These are phyloP conservation scores for Trinorchestia longiramus DNA, from an alignment of 1,140 invertebrate genomes.

Conservation along the genomic window DNA sequence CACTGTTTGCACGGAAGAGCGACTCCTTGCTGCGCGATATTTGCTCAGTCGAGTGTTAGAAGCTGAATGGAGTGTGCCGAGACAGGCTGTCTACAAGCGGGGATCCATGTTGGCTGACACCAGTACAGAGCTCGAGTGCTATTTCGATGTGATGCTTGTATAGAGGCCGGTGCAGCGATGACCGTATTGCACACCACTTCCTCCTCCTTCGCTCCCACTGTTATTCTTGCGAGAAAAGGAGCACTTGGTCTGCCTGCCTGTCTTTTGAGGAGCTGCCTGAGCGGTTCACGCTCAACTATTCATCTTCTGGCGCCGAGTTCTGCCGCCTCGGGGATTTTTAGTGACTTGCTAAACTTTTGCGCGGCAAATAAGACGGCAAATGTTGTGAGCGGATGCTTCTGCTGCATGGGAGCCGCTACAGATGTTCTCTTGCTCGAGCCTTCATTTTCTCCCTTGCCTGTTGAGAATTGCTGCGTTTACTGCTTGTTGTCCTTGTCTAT, in stretches of 20 bases:
- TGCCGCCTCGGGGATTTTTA: conserved; percentile 47
- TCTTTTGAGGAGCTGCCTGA: conserved; percentile 24
- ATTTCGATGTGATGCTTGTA: background rate
- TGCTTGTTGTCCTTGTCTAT: background rate
- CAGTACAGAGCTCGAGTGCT: background rate
- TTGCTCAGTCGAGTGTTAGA: background rate
- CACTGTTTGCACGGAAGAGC: background rate
- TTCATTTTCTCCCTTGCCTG: background rate
- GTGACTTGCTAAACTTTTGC: conserved; percentile 52
- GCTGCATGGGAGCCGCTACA: conserved; percentile 38
- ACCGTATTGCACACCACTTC: background rate
- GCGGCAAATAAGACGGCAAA: conserved; percentile 42
- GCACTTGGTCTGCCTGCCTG: conserved; percentile 20
- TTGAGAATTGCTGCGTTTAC: background rate
- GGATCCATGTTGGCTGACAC: background rate
- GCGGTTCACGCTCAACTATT: conserved; percentile 50
- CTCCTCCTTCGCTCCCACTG: background rate
- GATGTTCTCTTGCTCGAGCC: background rate
- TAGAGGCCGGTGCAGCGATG: background rate
- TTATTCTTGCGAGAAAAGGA: conserved; percentile 1
- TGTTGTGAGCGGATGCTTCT: conserved; percentile 27
- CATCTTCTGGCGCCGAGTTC: conserved; percentile 40
- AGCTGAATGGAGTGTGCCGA: background rate
- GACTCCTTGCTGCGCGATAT: background rate
- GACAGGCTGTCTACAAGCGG: background rate